Evolutionary conservation across 1,140 invertebrate species (phyloP).

Genomic region (Atta texana): DNA sequence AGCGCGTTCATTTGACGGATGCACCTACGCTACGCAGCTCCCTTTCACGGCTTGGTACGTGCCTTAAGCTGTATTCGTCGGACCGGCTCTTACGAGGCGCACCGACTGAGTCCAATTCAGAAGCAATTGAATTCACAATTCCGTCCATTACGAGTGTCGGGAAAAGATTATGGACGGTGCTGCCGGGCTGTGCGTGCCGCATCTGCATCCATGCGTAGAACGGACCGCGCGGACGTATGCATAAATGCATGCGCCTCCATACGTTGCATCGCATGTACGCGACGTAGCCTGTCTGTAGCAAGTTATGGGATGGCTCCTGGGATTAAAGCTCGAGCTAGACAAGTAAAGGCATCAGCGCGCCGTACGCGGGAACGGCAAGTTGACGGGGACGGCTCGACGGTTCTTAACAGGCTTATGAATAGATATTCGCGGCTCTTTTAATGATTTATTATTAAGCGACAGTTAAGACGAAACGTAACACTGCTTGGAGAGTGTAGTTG

Average conservation of each 20-base stretch:
- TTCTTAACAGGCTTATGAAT: constrained; percentile 44
- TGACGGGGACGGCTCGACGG: constrained; percentile 14
- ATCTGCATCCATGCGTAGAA: constrained; percentile 81
- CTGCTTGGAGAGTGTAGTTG: background rate
- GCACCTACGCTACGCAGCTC: constrained; percentile 49
- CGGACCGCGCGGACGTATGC: constrained; percentile 59
- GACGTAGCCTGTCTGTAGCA: constrained; percentile 18
- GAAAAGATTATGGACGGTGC: constrained; percentile 83
- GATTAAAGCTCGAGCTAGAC: constrained; percentile 24
- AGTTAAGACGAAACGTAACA: constrained; percentile 13
- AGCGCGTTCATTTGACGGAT: constrained; percentile 67
- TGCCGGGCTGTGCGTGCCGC: constrained; percentile 79
- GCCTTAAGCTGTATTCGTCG: constrained; percentile 71
- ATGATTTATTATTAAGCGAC: constrained; percentile 35
- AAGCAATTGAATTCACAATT: constrained; percentile 85
- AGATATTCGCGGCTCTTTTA: constrained; percentile 57
- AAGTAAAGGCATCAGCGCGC: constrained; percentile 30
- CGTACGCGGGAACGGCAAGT: background rate
- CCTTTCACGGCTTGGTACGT: constrained; percentile 70
- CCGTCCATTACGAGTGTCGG: constrained; percentile 84
- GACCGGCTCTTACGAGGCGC: constrained; percentile 60
- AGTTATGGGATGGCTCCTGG: constrained; percentile 19
- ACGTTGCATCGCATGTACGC: constrained; percentile 67
- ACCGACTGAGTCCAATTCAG: constrained; percentile 78
- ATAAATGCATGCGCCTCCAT: constrained; percentile 68